A percentile compares a stretch with the other conserved stretches of the same genome.
phyloP scores from a whole-genome alignment of 2,797 vertebrate genomes.

The Hyperoplus lanceolatus region DNA sequence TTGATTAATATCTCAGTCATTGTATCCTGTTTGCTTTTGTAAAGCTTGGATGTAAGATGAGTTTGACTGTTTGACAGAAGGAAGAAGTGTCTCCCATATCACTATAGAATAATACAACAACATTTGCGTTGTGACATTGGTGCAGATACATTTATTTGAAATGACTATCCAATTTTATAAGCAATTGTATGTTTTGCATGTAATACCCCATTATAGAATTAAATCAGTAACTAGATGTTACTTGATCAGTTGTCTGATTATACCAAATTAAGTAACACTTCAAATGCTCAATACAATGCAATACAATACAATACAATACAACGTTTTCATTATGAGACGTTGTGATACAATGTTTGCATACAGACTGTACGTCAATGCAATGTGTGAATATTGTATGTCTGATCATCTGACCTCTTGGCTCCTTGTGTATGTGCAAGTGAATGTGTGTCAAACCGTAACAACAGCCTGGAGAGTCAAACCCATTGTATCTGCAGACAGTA shows the following conservation, averaged over 20 bases:
- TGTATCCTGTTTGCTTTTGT: conserved; percentile 21
- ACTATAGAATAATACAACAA: neutral
- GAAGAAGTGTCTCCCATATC: neutral
- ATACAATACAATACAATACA: too few species aligned
- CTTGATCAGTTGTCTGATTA: neutral
- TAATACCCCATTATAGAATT: neutral
- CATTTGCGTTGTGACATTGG: too few species aligned
- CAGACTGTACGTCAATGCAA: too few species aligned
- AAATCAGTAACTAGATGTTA: neutral
- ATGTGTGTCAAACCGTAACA: conserved; percentile 14
- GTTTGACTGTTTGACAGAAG: conserved; percentile 12
- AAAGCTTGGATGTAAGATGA: neutral
- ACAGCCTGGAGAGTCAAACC: conserved; percentile 49
- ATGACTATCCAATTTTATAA: neutral
- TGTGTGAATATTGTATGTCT: neutral
- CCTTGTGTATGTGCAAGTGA: neutral
- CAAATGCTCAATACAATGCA: too few species aligned
- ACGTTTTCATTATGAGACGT: too few species aligned
- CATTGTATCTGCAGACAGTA: conserved; percentile 29
- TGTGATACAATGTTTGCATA: neutral
- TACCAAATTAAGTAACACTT: neutral
- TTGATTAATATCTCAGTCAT: conserved; percentile 50
- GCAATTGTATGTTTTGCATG: neutral
- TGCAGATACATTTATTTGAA: neutral
- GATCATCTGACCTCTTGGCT: neutral